Evolutionary conservation across 2,797 vertebrate species (phyloP).

Genomic region (Brachymystax lenok): DNA sequence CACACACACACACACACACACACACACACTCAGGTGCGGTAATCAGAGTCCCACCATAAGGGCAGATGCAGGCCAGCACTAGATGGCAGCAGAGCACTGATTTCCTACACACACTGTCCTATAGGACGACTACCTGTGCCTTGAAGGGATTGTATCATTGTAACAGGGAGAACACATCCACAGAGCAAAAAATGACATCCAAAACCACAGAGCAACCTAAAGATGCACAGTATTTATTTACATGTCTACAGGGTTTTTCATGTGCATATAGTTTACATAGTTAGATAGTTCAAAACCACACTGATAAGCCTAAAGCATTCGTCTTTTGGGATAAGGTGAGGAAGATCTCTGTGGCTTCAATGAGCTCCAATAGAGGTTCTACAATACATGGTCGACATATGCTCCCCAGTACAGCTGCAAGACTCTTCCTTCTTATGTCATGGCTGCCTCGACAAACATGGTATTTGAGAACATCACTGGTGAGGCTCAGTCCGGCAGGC

Average conservation of each 20-base stretch:
- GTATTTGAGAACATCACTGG: not conserved
- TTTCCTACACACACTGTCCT: constrained; percentile 33
- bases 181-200: constrained; percentile 68
- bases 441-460: not conserved
- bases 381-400: not conserved
- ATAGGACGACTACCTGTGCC: not conserved
- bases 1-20: constrained; percentile 16
- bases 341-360: not conserved
- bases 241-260: not conserved
- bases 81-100: constrained; percentile 83
- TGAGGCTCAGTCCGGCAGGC: not conserved
- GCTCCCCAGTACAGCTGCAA: not conserved
- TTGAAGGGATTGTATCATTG: constrained; percentile 14
- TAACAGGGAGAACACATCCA: constrained; percentile 64
- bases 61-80: constrained; percentile 58
- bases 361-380: not conserved
- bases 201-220: constrained; percentile 59
- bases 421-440: not conserved
- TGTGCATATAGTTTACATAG: not conserved
- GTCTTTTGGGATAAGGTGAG: not conserved
- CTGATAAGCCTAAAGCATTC: constrained; percentile 46
- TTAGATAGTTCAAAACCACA: not conserved
- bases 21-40: not conserved
- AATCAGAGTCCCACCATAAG: too few species aligned
- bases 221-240: not conserved